Conservation (phyloP, 2,888 invertebrate genomes). For the Leptura quadrifasciata region DNA sequence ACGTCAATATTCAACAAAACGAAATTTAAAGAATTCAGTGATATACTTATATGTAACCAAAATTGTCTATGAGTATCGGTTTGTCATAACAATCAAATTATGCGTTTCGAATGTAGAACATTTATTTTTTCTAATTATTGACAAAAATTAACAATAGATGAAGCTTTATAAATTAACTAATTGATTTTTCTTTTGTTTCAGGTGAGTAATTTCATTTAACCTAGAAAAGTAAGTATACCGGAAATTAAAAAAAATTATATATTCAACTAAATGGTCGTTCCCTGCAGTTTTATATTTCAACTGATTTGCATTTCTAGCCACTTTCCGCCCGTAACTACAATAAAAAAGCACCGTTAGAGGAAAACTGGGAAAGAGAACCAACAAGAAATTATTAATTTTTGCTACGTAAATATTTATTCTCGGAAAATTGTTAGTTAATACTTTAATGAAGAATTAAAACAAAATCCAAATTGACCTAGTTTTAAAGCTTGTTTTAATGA, state of each 20-base stretch:
- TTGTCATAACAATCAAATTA: no score
- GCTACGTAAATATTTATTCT: conserved; percentile 19
- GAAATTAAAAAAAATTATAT: neutral
- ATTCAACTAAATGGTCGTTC: conserved; percentile 6
- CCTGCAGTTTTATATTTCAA: neutral
- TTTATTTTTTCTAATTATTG: no score
- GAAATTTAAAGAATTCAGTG: no score
- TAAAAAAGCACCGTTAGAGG: neutral
- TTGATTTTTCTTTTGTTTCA: conserved; percentile 22
- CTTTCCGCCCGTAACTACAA: no score
- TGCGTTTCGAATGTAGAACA: no score
- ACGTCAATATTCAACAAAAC: no score
- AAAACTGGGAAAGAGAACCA: neutral
- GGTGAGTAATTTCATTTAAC: conserved; percentile 29
- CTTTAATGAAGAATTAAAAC: conserved; percentile 26
- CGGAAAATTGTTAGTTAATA: neutral
- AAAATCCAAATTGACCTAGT: conserved; percentile 2
- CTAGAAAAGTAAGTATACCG: conserved; percentile 5
- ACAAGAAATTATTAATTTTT: neutral
- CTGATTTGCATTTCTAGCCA: neutral
- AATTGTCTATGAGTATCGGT: no score
- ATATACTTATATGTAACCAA: no score
- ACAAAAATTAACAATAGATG: no score
- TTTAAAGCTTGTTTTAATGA: neutral
- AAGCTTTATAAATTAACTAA: neutral